phyloP scores from a whole-genome alignment of 2,797 vertebrate species.

The Tenualosa ilisha region DNA sequence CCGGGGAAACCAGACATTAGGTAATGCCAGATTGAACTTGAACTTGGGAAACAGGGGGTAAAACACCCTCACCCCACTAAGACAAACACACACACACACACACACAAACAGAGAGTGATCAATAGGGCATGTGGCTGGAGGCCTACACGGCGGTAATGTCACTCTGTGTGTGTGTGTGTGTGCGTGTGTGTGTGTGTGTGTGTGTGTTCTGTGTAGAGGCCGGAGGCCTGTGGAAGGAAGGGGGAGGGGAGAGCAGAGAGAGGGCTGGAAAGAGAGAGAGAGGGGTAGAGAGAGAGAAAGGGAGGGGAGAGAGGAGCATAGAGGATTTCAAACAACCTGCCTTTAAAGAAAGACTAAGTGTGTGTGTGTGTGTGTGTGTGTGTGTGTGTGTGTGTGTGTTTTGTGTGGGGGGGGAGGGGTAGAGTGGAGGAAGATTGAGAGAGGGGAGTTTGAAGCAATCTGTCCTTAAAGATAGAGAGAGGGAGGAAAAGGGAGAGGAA shows the following conservation, averaged over 20 bases:
- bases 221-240: background rate
- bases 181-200: constrained; percentile 2
- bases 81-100: background rate
- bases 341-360: background rate
- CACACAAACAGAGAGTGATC: background rate
- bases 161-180: constrained; percentile 7
- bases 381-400: no score
- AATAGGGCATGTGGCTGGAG: background rate
- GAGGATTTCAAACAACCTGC: no score
- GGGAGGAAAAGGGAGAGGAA: no score
- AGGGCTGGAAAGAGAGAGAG: background rate
- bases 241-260: background rate
- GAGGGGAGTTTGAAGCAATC: background rate
- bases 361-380: no score
- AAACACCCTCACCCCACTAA: constrained; percentile 22
- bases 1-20: constrained; percentile 91
- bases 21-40: constrained; percentile 88
- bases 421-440: background rate
- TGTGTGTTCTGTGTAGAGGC: background rate
- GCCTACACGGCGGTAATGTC: background rate
- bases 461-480: no score
- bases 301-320: background rate
- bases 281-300: background rate
- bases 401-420: no score
- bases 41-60: constrained; percentile 77